Base-by-base conservation (phyloP, 2,797 vertebrate genomes). In the Anabas testudineus region DNA sequence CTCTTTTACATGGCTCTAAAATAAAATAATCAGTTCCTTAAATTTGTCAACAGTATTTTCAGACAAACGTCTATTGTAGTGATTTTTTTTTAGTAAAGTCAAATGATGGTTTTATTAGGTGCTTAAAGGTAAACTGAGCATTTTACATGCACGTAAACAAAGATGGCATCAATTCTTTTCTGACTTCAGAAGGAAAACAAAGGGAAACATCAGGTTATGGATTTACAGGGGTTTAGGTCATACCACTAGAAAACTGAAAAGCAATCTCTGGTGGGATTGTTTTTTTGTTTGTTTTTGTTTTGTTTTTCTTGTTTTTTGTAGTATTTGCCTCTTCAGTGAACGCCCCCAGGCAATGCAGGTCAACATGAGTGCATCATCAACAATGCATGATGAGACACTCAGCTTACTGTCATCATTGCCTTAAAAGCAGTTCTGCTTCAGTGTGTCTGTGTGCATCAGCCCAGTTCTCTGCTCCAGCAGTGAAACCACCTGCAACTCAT, bases 401-500 rank as follows among this genome's bases (percentile, higher is more conserved):
- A 18, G 30, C 26, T 47, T 49, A n/a, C n/a, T n/a, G n/a, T n/a
- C n/a, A n/a, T n/a, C n/a, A n/a, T n/a, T n/a, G n/a, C n/a, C n/a
- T n/a, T n/a, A n/a, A n/a, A n/a, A n/a, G n/a, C n/a, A n/a, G n/a
- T n/a, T n/a, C n/a, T n/a, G n/a, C n/a, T n/a, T n/a, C n/a, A n/a
- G 13, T 47, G 32, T 5, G 36, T 58, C 21, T 19, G 24, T 36
- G 42, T 19, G 21, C 32, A 42, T 45, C 3, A 7, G 14, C 21
- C 24, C 7, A 15, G 36, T 30, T 39, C 43, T 65, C 30, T 14
- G 26, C 19, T 59, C 68, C 39, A 49, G 57, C 37, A 18, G 57
- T 12, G 64, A 49, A 85, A 80, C 73, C 86, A 90, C 84, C 84
- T 87, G 85, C 74, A 83, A 37, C 68, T 69, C 80, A 88, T 87